These are phyloP conservation scores for Zaprionus bogoriensis DNA, from an alignment of 2,888 invertebrate species.

Conservation along the genomic window DNA sequence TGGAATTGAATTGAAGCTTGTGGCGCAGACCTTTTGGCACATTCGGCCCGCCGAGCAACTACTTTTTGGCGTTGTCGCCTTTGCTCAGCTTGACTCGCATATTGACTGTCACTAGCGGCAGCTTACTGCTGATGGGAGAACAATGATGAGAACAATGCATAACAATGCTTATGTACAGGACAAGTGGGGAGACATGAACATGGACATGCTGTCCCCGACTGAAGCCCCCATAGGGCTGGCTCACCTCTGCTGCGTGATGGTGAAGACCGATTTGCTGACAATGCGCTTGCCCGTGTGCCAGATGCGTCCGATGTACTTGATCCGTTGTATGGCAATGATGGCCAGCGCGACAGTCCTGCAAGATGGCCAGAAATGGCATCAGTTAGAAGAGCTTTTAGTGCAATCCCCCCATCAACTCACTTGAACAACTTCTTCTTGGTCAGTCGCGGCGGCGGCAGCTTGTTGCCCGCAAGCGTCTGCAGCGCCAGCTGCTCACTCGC, in stretches of 20 bases:
- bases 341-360: conserved; percentile 85
- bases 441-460: conserved; percentile 37
- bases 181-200: neutral
- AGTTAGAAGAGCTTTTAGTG: too few species aligned
- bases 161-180: conserved; percentile 47
- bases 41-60: conserved; percentile 33
- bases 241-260: conserved; percentile 82
- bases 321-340: conserved; percentile 86
- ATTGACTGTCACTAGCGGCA: conserved; percentile 79
- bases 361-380: neutral
- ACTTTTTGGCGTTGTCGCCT: conserved; percentile 60
- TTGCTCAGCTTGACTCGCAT: conserved; percentile 78
- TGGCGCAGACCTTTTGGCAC: conserved; percentile 55
- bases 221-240: neutral
- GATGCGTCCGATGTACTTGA: conserved; percentile 86
- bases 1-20: conserved; percentile 15
- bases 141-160: conserved; percentile 46
- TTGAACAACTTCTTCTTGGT: conserved; percentile 81
- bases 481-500: conserved; percentile 80
- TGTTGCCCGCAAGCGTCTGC: conserved; percentile 40
- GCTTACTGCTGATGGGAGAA: conserved; percentile 52
- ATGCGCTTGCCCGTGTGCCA: conserved; percentile 86
- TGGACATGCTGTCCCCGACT: neutral
- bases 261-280: conserved; percentile 83
- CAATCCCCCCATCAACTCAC: too few species aligned